phyloP scores from a whole-genome alignment of 1,140 invertebrate genomes.

The Caerostris extrusa region DNA sequence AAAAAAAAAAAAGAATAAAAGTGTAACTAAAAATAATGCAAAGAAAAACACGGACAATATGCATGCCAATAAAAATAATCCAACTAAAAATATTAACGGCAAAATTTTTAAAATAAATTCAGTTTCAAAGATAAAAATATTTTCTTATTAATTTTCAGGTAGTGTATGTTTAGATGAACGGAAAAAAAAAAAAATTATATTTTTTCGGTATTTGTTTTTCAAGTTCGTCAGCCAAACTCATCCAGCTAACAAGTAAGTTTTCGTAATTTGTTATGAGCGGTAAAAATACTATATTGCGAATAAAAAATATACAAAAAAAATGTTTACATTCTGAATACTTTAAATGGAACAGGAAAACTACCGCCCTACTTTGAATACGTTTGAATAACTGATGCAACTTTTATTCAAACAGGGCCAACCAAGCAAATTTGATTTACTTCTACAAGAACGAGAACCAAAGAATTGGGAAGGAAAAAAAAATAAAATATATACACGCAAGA shows the following conservation, averaged over 20 bases:
- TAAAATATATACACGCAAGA: neutral
- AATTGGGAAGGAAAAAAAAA: neutral
- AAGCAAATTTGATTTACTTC: slow-evolving; percentile 63
- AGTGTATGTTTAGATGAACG: no score
- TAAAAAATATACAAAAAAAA: neutral
- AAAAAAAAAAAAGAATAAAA: no score
- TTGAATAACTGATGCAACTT: slow-evolving; percentile 64
- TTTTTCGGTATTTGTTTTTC: no score
- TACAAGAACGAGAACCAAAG: neutral
- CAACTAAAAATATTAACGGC: no score
- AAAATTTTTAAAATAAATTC: no score
- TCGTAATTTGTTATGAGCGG: slow-evolving; percentile 7
- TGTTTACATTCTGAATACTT: neutral
- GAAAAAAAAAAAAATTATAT: no score
- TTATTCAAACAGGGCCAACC: slow-evolving; percentile 52
- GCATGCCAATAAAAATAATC: no score
- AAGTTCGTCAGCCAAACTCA: neutral
- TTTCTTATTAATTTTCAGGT: no score
- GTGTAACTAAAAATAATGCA: no score
- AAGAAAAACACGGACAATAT: no score
- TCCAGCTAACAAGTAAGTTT: neutral
- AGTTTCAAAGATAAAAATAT: no score
- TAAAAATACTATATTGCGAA: neutral
- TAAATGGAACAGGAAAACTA: slow-evolving; percentile 16
- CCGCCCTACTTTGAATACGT: slow-evolving; percentile 53